phyloP scores from a whole-genome alignment of 2,113 vertebrate genomes.

The Mustela nigripes region DNA sequence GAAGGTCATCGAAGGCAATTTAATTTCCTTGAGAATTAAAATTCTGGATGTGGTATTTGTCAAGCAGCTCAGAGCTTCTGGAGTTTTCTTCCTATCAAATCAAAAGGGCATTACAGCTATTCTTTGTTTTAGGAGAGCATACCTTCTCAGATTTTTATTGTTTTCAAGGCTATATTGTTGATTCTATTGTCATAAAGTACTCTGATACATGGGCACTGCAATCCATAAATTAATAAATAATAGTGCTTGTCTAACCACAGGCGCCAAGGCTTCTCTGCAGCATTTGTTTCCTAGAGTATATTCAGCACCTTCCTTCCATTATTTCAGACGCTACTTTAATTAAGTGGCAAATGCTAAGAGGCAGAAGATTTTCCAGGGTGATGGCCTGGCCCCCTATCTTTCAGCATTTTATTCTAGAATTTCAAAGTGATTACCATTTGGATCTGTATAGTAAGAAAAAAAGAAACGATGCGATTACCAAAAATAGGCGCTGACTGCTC shows the following conservation, averaged over 20 bases:
- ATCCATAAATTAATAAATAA: slow-evolving; percentile 62
- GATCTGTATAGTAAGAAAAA: slow-evolving; percentile 4
- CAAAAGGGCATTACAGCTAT: slow-evolving; percentile 47
- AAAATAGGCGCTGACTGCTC: not conserved
- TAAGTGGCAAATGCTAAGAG: slow-evolving; percentile 50
- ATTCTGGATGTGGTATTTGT: slow-evolving; percentile 49
- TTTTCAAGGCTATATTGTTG: slow-evolving; percentile 48
- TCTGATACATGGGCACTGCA: not conserved
- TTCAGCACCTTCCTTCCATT: not conserved
- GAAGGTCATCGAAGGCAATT: slow-evolving; percentile 32
- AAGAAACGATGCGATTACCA: not conserved
- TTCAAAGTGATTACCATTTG: slow-evolving; percentile 57
- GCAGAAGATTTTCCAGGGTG: slow-evolving; percentile 28
- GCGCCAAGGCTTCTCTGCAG: not conserved
- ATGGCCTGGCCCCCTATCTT: not conserved
- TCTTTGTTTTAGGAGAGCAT: slow-evolving; percentile 55
- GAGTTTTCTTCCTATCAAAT: slow-evolving; percentile 67
- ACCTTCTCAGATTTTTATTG: slow-evolving; percentile 48
- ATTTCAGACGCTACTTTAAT: slow-evolving; percentile 54
- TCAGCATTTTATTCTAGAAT: slow-evolving; percentile 12
- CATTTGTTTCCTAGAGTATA: not conserved
- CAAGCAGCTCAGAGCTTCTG: slow-evolving; percentile 42
- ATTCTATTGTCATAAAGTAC: slow-evolving; percentile 59
- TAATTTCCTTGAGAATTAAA: slow-evolving; percentile 61
- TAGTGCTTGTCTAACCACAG: slow-evolving; percentile 12